Evolutionary conservation across 2,888 invertebrate species (phyloP).

Genomic region (Ormyrus nitidulus): DNA sequence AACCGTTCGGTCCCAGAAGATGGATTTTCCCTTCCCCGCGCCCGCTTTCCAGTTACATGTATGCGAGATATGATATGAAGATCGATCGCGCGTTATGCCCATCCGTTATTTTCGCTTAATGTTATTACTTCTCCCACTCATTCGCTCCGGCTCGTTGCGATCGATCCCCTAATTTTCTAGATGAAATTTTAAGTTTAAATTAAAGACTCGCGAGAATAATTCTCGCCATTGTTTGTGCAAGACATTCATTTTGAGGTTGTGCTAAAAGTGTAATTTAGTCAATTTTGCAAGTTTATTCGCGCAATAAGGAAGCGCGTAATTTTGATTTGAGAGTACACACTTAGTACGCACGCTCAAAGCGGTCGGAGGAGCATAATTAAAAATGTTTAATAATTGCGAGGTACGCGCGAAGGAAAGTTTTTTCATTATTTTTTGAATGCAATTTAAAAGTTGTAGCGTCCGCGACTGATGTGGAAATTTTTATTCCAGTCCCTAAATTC

Average conservation of each 20-base stretch:
- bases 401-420: slow-evolving; percentile 10
- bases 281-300: slow-evolving; percentile 3
- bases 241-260: too few species aligned
- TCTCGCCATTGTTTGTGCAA: too few species aligned
- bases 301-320: slow-evolving; percentile 1
- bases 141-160: background rate
- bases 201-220: too few species aligned
- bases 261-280: too few species aligned
- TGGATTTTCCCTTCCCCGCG: slow-evolving; percentile 32
- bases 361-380: slow-evolving; percentile 14
- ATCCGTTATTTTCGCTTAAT: slow-evolving; percentile 16
- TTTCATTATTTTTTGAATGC: slow-evolving; percentile 31
- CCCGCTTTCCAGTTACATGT: slow-evolving; percentile 10
- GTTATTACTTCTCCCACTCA: slow-evolving; percentile 21
- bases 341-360: background rate
- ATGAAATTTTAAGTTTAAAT: too few species aligned
- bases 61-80: slow-evolving; percentile 32
- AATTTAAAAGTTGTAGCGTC: slow-evolving; percentile 34
- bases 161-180: too few species aligned
- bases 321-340: slow-evolving; percentile 25
- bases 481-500: slow-evolving; percentile 19
- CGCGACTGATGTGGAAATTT: slow-evolving; percentile 20
- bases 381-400: slow-evolving; percentile 42
- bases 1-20: slow-evolving; percentile 40
- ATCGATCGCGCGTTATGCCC: slow-evolving; percentile 27